Evolutionary conservation across 2,797 vertebrate species (phyloP).

Genomic region (Parambassis ranga): DNA sequence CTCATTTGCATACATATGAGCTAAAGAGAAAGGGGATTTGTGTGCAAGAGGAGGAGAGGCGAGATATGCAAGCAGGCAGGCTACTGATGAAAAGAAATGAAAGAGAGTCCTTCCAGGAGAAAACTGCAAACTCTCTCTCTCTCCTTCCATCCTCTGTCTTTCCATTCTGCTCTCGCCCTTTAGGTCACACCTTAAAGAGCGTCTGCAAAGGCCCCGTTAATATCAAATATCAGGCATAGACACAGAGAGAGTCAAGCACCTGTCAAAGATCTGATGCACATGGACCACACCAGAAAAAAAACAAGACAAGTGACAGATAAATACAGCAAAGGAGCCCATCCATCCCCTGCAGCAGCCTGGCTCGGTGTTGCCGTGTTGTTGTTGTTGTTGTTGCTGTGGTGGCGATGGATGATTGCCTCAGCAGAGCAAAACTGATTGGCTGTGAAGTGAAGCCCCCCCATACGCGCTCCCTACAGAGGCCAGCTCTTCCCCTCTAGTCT

Average conservation of each 20-base stretch:
- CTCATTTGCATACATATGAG: slow-evolving; percentile 86
- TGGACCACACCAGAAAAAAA: slow-evolving; percentile 4
- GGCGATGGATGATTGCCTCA: slow-evolving; percentile 64
- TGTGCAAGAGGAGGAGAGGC: slow-evolving; percentile 49
- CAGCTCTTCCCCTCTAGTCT: slow-evolving; percentile 64
- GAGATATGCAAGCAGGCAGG: slow-evolving; percentile 62
- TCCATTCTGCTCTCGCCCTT: slow-evolving; percentile 59
- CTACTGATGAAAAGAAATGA: slow-evolving; percentile 75
- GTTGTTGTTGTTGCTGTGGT: slow-evolving; percentile 58
- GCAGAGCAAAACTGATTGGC: slow-evolving; percentile 64
- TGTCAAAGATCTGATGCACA: slow-evolving; percentile 35
- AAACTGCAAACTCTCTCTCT: slow-evolving; percentile 46
- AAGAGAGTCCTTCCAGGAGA: slow-evolving; percentile 63
- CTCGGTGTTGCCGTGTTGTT: slow-evolving; percentile 43
- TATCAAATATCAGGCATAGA: slow-evolving; percentile 65
- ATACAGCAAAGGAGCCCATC: slow-evolving; percentile 31
- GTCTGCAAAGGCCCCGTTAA: slow-evolving; percentile 71
- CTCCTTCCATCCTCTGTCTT: slow-evolving; percentile 38
- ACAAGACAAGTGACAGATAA: slow-evolving; percentile 19
- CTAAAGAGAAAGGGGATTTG: slow-evolving; percentile 77
- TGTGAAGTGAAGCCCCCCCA: slow-evolving; percentile 47
- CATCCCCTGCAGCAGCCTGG: slow-evolving; percentile 49
- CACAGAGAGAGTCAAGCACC: slow-evolving; percentile 33
- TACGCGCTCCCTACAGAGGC: slow-evolving; percentile 34
- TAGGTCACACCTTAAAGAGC: slow-evolving; percentile 71